phyloP scores from a whole-genome alignment of 2,797 vertebrate species.

The Hapalemur alaotrensis region DNA sequence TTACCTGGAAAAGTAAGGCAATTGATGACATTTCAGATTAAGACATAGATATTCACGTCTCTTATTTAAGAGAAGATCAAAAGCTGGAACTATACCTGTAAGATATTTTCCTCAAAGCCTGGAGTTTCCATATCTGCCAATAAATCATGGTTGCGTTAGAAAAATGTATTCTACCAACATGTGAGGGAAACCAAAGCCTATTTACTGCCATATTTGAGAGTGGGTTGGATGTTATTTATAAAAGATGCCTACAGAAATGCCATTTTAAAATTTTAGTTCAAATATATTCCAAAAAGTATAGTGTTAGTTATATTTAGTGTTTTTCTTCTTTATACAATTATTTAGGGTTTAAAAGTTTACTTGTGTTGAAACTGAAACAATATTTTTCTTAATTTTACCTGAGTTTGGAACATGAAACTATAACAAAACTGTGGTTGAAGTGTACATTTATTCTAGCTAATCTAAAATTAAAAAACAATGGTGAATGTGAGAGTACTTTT shows the following conservation, averaged over 20 bases:
- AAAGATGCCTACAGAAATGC: background rate
- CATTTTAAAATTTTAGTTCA: background rate
- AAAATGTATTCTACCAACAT: background rate
- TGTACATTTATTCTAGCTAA: background rate
- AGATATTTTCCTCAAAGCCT: background rate
- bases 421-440: background rate
- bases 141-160: background rate
- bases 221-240: background rate
- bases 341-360: background rate
- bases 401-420: background rate
- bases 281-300: background rate
- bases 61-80: constrained; percentile 32
- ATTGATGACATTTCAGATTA: background rate
- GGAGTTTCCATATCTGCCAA: constrained; percentile 6
- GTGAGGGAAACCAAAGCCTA: background rate
- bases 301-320: background rate
- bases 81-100: background rate
- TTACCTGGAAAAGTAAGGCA: background rate
- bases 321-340: background rate
- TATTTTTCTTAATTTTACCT: background rate
- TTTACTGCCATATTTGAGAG: background rate
- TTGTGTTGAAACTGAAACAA: background rate
- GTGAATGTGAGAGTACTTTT: background rate
- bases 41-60: background rate
- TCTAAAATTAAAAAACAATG: background rate